Percentiles rank a stretch among this genome's conserved stretches.
phyloP scores from a whole-genome alignment of 2,113 vertebrate genomes.

The Tychaedon coryphoeus region DNA sequence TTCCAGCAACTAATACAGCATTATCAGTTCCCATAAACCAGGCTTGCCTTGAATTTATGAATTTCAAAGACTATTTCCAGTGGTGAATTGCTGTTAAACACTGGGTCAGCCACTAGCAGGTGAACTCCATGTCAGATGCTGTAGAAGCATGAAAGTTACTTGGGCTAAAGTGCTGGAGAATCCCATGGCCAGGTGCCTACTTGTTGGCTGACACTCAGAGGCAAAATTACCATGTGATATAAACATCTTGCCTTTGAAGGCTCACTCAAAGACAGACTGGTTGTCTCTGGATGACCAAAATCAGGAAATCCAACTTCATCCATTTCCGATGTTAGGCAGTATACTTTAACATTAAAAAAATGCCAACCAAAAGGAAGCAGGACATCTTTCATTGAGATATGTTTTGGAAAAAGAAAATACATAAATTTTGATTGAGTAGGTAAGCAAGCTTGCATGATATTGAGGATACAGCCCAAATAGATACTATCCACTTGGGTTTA shows the following conservation, averaged over 20 bases:
- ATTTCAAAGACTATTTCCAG: conserved; percentile 58
- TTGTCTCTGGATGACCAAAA: background rate
- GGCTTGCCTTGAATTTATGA: conserved; percentile 68
- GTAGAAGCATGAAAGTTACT: background rate
- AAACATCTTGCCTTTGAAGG: background rate
- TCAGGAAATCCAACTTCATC: background rate
- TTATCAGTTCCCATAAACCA: conserved; percentile 79
- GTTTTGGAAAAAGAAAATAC: background rate
- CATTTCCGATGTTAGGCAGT: background rate
- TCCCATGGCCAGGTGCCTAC: background rate
- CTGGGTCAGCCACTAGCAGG: conserved; percentile 52
- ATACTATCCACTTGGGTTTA: background rate
- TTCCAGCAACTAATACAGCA: conserved; percentile 83
- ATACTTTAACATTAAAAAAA: background rate
- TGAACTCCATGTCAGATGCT: conserved; percentile 22
- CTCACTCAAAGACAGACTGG: background rate
- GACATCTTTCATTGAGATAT: background rate
- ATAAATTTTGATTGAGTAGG: background rate
- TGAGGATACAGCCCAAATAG: background rate
- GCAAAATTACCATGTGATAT: background rate
- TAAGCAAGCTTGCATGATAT: background rate
- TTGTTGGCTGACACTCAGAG: background rate
- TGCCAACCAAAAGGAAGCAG: background rate
- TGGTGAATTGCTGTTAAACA: conserved; percentile 53
- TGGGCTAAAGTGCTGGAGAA: background rate